phyloP scores from a whole-genome alignment of 2,113 vertebrate genomes.

The Zosterops japonicus region DNA sequence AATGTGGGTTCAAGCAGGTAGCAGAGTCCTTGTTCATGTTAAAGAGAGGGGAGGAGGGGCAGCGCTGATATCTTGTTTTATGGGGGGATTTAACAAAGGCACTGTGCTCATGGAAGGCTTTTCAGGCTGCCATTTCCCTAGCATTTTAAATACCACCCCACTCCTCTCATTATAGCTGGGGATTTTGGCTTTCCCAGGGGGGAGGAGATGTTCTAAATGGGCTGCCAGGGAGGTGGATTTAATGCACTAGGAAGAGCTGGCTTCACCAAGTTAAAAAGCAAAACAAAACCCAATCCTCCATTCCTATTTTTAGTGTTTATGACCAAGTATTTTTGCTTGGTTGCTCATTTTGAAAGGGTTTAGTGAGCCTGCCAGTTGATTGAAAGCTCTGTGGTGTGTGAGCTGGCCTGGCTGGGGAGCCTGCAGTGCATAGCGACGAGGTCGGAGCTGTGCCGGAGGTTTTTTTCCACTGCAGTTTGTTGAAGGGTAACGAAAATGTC shows the following conservation, averaged over 20 bases:
- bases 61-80: background rate
- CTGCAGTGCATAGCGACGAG: slow-evolving; percentile 54
- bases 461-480: slow-evolving; percentile 61
- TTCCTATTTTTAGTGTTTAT: slow-evolving; percentile 70
- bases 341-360: slow-evolving; percentile 73
- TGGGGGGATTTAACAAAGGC: background rate
- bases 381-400: slow-evolving; percentile 70
- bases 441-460: background rate
- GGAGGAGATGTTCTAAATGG: slow-evolving; percentile 48
- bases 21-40: background rate
- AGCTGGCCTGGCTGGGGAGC: slow-evolving; percentile 58
- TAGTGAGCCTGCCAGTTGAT: slow-evolving; percentile 67
- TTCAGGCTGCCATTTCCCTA: background rate
- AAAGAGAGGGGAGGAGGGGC: background rate
- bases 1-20: background rate
- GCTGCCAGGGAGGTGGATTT: slow-evolving; percentile 50
- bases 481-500: slow-evolving; percentile 51
- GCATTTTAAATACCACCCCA: slow-evolving; percentile 6
- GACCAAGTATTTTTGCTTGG: slow-evolving; percentile 71
- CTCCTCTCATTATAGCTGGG: slow-evolving; percentile 34
- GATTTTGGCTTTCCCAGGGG: slow-evolving; percentile 26
- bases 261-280: slow-evolving; percentile 59
- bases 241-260: slow-evolving; percentile 56
- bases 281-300: slow-evolving; percentile 39
- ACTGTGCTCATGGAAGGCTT: fast-evolving